Base-by-base conservation (phyloP, 2,797 vertebrate species). In the Agapornis canus region DNA sequence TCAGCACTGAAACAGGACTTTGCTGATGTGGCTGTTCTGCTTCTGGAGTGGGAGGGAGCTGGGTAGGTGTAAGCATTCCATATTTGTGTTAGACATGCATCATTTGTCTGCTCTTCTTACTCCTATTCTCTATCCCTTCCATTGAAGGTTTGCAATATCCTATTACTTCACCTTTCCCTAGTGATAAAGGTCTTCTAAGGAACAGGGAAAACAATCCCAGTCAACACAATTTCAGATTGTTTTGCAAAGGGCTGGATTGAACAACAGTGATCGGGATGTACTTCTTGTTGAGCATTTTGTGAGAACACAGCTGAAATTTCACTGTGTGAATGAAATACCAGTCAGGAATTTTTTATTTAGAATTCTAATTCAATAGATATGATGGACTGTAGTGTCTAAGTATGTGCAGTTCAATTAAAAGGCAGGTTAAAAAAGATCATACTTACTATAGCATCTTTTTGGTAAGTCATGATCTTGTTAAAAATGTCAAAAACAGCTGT, bases 351-450 rank as follows among this genome's bases (percentile, higher is more conserved):
- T 82, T 76, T 70, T 0, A 29, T 92, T 81, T 79, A 94, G 23
- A 82, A 73, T 79, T 82, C 21, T 68, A 66, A 64, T 89, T 61
- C 54, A 81, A 10, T 57, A 77, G 89, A 31, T 72, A 40, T 23
- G 56, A 63, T 71, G 31, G 48, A 49, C 22, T 69, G 3, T 83
- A 48, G 68, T 70, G 76, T 86, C 39, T 57, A 76, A 89, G 39
- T 76, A 57, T 52, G 25, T 63, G 82, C 92, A 66, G 40, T 70
- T 86, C 47, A 65, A 49, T 93, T 61, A 81, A 89, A 86, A 89
- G 32, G 13, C 42, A 70, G 27, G 76, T 93, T 71, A 82, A 95
- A 87, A 88, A 82, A 88, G 78, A 71, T 81, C 35, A 19, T 68
- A 42, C 47, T 68, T 90, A 29, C 83, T 89, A 6, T 29, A 80